Conservation (phyloP, 1,140 invertebrate species). For the Heliconius melpomene region DNA sequence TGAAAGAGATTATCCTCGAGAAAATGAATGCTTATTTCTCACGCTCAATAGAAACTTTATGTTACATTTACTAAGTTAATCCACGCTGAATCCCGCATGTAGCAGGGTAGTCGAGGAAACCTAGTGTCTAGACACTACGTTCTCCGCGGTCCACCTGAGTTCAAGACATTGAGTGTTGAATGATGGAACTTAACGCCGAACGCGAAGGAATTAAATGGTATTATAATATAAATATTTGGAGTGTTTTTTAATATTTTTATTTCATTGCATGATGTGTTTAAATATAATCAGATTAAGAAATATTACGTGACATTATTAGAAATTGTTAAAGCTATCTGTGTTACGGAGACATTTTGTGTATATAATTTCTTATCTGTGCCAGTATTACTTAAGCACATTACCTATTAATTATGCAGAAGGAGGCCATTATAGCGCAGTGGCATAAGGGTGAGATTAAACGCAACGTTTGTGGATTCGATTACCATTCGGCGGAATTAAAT, state of each 20-base stretch:
- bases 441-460: too few relatives aligned
- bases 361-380: neutral
- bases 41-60: neutral
- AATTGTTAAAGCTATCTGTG: neutral
- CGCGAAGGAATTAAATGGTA: neutral
- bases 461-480: neutral
- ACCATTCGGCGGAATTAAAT: neutral
- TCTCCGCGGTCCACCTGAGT: neutral
- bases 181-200: neutral
- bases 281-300: conserved; percentile 1
- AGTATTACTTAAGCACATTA: neutral
- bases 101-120: neutral
- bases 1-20: conserved; percentile 6
- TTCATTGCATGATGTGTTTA: neutral
- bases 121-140: neutral
- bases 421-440: too few relatives aligned
- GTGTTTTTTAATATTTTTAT: neutral
- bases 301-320: neutral
- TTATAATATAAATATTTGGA: too few relatives aligned
- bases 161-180: neutral
- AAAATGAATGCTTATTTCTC: conserved; percentile 4
- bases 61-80: neutral
- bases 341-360: neutral
- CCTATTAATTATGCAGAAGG: neutral
- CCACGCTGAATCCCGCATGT: neutral